Evolutionary conservation across 2,888 invertebrate species (phyloP).

Genomic region (Sussaba pulchella): DNA sequence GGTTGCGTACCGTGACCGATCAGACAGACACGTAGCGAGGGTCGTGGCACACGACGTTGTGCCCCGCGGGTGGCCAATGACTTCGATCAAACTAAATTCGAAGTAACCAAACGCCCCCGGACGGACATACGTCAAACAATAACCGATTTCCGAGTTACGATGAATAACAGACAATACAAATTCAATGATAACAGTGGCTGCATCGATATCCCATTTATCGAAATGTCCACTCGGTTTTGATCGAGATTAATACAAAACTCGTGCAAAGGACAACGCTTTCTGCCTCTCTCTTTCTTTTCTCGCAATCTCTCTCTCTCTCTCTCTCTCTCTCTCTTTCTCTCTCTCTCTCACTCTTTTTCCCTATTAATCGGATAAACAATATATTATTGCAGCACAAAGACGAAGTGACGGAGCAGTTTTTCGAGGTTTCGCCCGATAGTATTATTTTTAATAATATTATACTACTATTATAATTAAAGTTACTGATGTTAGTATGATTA

Average conservation of each 20-base stretch:
- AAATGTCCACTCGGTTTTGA: too few relatives aligned
- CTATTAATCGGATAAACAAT: background rate
- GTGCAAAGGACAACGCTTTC: too few relatives aligned
- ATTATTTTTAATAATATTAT: background rate
- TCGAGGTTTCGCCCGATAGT: background rate
- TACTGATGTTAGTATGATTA: background rate
- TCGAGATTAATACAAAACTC: too few relatives aligned
- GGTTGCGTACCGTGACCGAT: constrained; percentile 13
- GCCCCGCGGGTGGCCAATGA: constrained; percentile 10
- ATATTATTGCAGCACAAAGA: background rate
- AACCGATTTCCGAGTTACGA: background rate
- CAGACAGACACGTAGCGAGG: constrained; percentile 41
- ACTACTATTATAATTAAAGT: too few relatives aligned
- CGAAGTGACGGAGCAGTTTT: constrained; percentile 2
- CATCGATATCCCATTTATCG: too few relatives aligned
- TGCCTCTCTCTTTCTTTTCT: too few relatives aligned
- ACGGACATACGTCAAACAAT: too few relatives aligned
- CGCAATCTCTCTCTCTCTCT: too few relatives aligned
- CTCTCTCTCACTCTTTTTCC: too few relatives aligned
- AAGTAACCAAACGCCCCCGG: constrained; percentile 12
- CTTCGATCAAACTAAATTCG: constrained; percentile 5
- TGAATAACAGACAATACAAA: background rate
- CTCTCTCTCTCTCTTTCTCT: too few relatives aligned
- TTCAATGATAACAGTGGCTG: background rate
- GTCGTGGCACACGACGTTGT: background rate